Conservation (phyloP, 2,797 vertebrate species). For the Crossoptilon crossoptilon region DNA sequence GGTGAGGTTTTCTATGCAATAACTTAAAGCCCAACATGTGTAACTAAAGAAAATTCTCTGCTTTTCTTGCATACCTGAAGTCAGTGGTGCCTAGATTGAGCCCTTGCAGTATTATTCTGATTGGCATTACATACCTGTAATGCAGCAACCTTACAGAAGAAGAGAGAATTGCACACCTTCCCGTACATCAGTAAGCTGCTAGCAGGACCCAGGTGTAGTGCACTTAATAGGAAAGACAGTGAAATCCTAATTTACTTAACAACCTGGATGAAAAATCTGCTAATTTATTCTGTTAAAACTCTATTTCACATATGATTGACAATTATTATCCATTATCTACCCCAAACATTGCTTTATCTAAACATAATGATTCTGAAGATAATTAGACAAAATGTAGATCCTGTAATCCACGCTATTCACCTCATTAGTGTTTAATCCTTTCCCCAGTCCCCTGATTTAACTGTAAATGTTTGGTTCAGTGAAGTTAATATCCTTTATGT, state of each 20-base stretch:
- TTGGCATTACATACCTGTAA: rapidly evolving
- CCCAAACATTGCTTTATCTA: slow-evolving; percentile 51
- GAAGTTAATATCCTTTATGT: slow-evolving; percentile 75
- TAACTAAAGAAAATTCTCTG: not conserved
- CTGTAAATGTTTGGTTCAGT: slow-evolving; percentile 72
- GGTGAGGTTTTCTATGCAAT: not conserved
- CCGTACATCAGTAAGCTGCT: rapidly evolving
- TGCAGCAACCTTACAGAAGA: not conserved
- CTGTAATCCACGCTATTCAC: slow-evolving; percentile 68
- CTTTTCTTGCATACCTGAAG: not conserved
- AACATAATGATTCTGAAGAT: slow-evolving; percentile 61
- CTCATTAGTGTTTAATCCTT: slow-evolving; percentile 76
- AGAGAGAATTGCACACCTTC: not conserved
- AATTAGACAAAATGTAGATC: slow-evolving; percentile 67
- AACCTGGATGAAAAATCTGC: not conserved
- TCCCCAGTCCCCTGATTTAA: slow-evolving; percentile 73
- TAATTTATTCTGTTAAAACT: not conserved
- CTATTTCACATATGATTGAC: not conserved
- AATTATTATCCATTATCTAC: slow-evolving; percentile 63
- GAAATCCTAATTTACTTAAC: not conserved
- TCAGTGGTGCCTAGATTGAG: not conserved
- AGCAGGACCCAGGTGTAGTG: too few relatives aligned
- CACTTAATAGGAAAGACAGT: not conserved
- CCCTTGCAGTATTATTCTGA: not conserved
- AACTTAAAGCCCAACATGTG: not conserved